A percentile compares a stretch with the other conserved stretches of the same genome.
Evolutionary conservation across 2,797 vertebrate genomes (phyloP).

Genomic region (Falco columbarius): DNA sequence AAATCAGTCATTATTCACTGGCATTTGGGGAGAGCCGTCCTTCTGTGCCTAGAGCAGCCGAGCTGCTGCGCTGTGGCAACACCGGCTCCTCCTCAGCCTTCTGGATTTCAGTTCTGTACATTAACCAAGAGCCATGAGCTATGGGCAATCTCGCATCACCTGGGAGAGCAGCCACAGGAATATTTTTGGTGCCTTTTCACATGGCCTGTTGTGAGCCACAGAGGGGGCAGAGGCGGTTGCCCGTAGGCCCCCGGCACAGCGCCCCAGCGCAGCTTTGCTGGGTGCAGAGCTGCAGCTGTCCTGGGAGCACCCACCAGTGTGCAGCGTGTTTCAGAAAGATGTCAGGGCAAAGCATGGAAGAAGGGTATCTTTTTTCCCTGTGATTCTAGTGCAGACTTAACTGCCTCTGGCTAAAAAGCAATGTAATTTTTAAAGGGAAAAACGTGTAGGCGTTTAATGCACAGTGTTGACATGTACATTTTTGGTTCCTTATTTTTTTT

Average conservation of each 20-base stretch:
- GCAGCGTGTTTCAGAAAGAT: rapidly evolving
- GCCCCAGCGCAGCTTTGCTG: too few species aligned
- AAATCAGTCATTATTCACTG: background rate
- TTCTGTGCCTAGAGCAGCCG: rapidly evolving
- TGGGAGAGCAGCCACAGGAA: background rate
- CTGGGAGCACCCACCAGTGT: rapidly evolving
- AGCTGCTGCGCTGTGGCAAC: background rate
- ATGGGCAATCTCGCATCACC: rapidly evolving
- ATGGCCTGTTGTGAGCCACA: background rate
- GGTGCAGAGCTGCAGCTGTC: background rate
- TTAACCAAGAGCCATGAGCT: background rate
- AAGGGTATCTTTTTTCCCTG: background rate
- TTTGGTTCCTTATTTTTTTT: conserved; percentile 6
- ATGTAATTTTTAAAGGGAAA: background rate
- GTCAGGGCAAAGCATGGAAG: background rate
- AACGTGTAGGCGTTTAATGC: conserved; percentile 6
- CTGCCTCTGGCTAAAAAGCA: background rate
- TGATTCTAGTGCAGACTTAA: background rate
- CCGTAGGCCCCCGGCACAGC: rapidly evolving
- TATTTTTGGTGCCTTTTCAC: rapidly evolving
- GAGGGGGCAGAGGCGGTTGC: background rate
- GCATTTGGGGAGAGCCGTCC: background rate
- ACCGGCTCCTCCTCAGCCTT: background rate
- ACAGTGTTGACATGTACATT: background rate
- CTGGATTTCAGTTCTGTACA: rapidly evolving